phyloP scores from a whole-genome alignment of 2,888 invertebrate species.

The Acronicta leporina region DNA sequence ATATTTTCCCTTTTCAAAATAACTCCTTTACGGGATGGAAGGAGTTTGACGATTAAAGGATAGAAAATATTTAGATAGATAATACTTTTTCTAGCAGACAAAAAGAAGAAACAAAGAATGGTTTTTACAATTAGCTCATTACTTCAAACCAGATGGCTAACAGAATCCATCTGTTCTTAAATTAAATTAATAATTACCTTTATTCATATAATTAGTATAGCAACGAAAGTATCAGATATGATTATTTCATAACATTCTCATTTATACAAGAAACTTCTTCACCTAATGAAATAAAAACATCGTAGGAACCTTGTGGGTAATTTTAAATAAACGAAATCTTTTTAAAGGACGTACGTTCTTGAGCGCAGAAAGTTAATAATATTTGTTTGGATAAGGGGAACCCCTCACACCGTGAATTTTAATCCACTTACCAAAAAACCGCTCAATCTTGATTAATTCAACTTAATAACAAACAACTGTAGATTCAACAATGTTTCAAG shows the following conservation, averaged over 20 bases:
- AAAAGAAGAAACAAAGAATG: too few species aligned
- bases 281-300: slow-evolving; percentile 19
- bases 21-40: too few species aligned
- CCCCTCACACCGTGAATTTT: slow-evolving; percentile 11
- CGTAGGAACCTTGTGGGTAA: slow-evolving; percentile 3
- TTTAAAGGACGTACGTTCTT: too few species aligned
- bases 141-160: slow-evolving; percentile 4
- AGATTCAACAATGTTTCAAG: slow-evolving; percentile 36
- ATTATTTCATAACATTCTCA: slow-evolving; percentile 13
- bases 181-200: background rate
- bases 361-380: too few species aligned
- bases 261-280: background rate
- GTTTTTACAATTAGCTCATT: background rate
- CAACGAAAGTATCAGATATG: background rate
- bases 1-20: too few species aligned
- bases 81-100: too few species aligned
- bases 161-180: background rate
- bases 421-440: slow-evolving; percentile 21
- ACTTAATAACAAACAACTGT: slow-evolving; percentile 13
- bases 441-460: slow-evolving; percentile 29
- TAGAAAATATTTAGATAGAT: too few species aligned
- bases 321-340: background rate
- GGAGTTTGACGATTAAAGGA: too few species aligned
- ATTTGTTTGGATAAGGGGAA: too few species aligned
- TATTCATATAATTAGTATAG: background rate